Evolutionary conservation across 1,140 invertebrate species (phyloP).

Genomic region (Lordiphosa clarofinis): DNA sequence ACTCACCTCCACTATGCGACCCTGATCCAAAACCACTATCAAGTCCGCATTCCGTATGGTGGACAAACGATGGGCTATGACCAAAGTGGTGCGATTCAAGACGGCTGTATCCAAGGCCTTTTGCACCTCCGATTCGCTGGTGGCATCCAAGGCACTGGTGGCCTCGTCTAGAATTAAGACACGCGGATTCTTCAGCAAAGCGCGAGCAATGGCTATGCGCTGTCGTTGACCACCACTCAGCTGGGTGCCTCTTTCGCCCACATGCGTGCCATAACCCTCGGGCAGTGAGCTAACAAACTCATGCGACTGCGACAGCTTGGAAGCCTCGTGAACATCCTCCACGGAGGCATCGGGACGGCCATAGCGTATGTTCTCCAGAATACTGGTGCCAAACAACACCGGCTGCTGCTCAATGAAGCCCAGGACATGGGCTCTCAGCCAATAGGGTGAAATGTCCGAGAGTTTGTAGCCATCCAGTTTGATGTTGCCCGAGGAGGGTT

Average conservation of each 20-base stretch:
- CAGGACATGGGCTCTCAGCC: slow-evolving; percentile 90
- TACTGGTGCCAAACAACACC: slow-evolving; percentile 93
- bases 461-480: slow-evolving; percentile 90
- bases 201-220: slow-evolving; percentile 93
- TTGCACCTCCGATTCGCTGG: slow-evolving; percentile 93
- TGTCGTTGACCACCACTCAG: slow-evolving; percentile 96
- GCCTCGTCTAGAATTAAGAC: slow-evolving; percentile 94
- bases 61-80: slow-evolving; percentile 94
- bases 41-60: slow-evolving; percentile 93
- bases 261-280: slow-evolving; percentile 90
- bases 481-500: slow-evolving; percentile 88
- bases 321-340: slow-evolving; percentile 85
- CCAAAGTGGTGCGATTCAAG: slow-evolving; percentile 89
- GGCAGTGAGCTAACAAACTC: slow-evolving; percentile 93
- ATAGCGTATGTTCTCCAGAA: slow-evolving; percentile 96
- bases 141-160: slow-evolving; percentile 94
- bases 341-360: slow-evolving; percentile 87
- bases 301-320: slow-evolving; percentile 93
- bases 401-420: slow-evolving; percentile 97
- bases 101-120: slow-evolving; percentile 89
- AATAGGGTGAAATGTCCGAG: slow-evolving; percentile 88
- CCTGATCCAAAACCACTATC: slow-evolving; percentile 91
- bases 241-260: slow-evolving; percentile 93
- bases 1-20: slow-evolving; percentile 88
- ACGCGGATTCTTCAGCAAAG: slow-evolving; percentile 91